Evolutionary conservation across 2,797 vertebrate species (phyloP), one percentile per base, ranked within the genome.

Genomic region (Tachyglossus aculeatus): DNA sequence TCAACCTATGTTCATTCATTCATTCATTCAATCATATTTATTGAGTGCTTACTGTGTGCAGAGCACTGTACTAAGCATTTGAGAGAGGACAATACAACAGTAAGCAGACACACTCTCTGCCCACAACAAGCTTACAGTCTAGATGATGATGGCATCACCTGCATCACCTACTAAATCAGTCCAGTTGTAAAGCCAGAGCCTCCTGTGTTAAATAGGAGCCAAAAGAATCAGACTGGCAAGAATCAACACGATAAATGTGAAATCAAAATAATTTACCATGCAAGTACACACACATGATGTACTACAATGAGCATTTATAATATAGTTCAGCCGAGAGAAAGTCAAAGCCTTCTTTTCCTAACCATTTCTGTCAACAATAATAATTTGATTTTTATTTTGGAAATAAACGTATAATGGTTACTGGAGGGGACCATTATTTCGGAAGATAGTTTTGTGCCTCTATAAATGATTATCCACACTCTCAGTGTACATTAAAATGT

Each of bases 341-440:
- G 27, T 41, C 48, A 74, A 59, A 38, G 40, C 54, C 71, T 80
- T 78, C 40, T 67, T 75, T 80, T 61, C 66, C 67, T 80, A 56
- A 19, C 53, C 8, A 33, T 71, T 67, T 57, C 52, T 74, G 41
- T 73, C 50, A 53, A 37, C 25, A 54, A 53, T 29, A 53, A 68
- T 78, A 61, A 64, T 65, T 82, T 74, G 61, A 78, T 67, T 78
- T 82, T 76, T 67, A 80, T 80, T 74, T 80, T 64, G 55, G 62
- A 80, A 71, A 58, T 75, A 79, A 79, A 79, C 71, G 67, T 68
- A 48, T 58, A 73, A 69, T 67, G 54, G 72, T 60, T 81, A 63
- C 33, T 33, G 75, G 77, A 75, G 67, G 73, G 69, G 65, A 77
- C 25, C 48, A 47, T 65, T 83, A 59, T 18, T 65, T 51, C 32